These are phyloP conservation scores for Hypercompe scribonia DNA, from an alignment of 2,888 invertebrate genomes.

Conservation along the genomic window DNA sequence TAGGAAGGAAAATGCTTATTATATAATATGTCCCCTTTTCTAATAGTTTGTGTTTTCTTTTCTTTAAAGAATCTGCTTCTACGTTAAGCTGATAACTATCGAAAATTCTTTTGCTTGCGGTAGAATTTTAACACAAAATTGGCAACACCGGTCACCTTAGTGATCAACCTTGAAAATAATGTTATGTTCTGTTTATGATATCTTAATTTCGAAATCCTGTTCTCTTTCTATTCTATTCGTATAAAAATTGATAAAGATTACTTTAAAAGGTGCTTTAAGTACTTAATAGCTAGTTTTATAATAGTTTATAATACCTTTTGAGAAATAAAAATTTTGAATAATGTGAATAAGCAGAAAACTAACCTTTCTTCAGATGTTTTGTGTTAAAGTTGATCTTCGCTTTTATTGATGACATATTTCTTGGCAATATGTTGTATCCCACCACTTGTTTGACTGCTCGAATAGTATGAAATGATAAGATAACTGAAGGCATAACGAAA, in stretches of 20 bases:
- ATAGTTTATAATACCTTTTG: too few species aligned
- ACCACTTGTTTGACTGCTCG: constrained; percentile 61
- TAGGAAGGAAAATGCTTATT: too few species aligned
- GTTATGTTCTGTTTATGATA: not conserved
- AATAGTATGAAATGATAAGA: constrained; percentile 47
- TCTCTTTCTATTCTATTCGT: not conserved
- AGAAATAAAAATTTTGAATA: too few species aligned
- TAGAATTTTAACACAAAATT: not conserved
- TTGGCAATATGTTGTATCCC: constrained; percentile 64
- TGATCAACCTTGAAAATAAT: not conserved
- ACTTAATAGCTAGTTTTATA: not conserved
- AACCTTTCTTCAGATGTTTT: constrained; percentile 76
- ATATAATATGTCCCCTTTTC: too few species aligned
- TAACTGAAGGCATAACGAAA: constrained; percentile 2
- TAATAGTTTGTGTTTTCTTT: too few species aligned
- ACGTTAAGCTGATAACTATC: not conserved
- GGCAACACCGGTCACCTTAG: not conserved
- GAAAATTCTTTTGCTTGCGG: not conserved
- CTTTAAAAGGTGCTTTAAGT: not conserved
- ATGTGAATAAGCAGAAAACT: constrained; percentile 36
- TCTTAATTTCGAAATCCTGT: not conserved
- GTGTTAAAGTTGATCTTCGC: constrained; percentile 70
- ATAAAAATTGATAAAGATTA: not conserved
- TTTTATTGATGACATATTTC: constrained; percentile 36
- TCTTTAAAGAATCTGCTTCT: not conserved